A percentile compares a stretch with the other conserved stretches of the same genome.
phyloP scores from a whole-genome alignment of 2,113 vertebrate genomes.

The chimpanzee (Pan troglodytes) region DNA sequence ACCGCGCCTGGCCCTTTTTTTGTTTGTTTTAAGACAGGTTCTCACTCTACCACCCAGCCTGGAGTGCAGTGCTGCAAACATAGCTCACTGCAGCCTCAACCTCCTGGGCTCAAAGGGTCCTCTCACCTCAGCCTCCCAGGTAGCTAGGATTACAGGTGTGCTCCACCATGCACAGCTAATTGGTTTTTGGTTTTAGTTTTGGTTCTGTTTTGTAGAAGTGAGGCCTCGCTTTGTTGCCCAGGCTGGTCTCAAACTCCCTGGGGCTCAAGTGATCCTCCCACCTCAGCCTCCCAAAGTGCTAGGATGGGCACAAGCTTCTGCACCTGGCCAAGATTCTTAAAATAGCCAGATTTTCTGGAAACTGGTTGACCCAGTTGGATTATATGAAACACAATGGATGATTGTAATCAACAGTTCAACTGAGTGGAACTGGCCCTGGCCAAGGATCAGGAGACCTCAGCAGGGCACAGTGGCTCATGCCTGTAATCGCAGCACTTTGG shows the following conservation, averaged over 20 bases:
- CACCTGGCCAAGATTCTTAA: not conserved
- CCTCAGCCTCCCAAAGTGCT: not conserved
- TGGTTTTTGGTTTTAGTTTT: not conserved
- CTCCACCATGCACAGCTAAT: not conserved
- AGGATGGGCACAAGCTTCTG: not conserved
- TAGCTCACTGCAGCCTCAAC: too few species aligned
- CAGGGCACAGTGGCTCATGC: too few species aligned
- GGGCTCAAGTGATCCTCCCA: not conserved
- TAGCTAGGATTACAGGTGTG: not conserved
- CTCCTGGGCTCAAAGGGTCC: not conserved
- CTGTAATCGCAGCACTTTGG: too few species aligned
- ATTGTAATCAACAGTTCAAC: not conserved
- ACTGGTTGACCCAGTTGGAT: not conserved
- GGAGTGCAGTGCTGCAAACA: not conserved
- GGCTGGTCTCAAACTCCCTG: not conserved
- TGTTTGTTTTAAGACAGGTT: not conserved
- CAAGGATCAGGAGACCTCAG: not conserved
- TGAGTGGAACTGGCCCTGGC: not conserved
- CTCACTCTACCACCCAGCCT: not conserved
- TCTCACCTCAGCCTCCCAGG: not conserved
- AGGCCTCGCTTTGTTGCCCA: not conserved
- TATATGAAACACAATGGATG: not conserved
- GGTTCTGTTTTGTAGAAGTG: not conserved
- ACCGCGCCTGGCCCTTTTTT: too few species aligned
- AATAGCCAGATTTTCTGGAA: not conserved